phyloP scores from a whole-genome alignment of 2,888 invertebrate species.

The Drosophila kuntzei region DNA sequence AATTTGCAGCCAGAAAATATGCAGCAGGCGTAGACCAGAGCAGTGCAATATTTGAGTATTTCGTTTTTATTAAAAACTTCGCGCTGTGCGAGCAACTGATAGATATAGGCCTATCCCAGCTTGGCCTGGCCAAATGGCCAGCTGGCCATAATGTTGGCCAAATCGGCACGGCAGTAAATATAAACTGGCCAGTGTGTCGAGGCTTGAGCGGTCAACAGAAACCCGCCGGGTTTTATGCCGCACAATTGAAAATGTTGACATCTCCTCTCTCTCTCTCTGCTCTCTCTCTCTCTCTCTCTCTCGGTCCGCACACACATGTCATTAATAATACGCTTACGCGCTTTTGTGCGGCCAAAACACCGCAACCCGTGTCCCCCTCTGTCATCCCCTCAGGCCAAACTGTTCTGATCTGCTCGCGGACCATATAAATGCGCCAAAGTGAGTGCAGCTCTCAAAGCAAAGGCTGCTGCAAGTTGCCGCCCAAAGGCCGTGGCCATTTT shows the following conservation, averaged over 20 bases:
- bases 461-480: constrained; percentile 15
- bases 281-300: background rate
- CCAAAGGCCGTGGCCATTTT: constrained; percentile 28
- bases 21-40: constrained; percentile 1
- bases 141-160: constrained; percentile 50
- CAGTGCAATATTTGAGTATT: constrained; percentile 27
- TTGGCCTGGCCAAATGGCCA: constrained; percentile 6
- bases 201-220: constrained; percentile 11
- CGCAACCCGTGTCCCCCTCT: constrained; percentile 10
- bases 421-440: constrained; percentile 54
- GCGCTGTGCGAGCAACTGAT: constrained; percentile 35
- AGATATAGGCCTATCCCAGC: constrained; percentile 36
- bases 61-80: constrained; percentile 22
- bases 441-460: constrained; percentile 38
- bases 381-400: background rate
- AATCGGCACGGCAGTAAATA: constrained; percentile 65
- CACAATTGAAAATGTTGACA: constrained; percentile 58
- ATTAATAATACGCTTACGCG: constrained; percentile 81
- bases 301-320: constrained; percentile 32
- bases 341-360: constrained; percentile 67
- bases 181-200: constrained; percentile 42
- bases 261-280: constrained; percentile 1
- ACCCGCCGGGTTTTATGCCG: constrained; percentile 44
- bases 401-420: constrained; percentile 22
- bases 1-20: constrained; percentile 40